These are phyloP conservation scores for Oxygymnocypris stewartii DNA, from an alignment of 2,113 vertebrate species.

Conservation along the genomic window DNA sequence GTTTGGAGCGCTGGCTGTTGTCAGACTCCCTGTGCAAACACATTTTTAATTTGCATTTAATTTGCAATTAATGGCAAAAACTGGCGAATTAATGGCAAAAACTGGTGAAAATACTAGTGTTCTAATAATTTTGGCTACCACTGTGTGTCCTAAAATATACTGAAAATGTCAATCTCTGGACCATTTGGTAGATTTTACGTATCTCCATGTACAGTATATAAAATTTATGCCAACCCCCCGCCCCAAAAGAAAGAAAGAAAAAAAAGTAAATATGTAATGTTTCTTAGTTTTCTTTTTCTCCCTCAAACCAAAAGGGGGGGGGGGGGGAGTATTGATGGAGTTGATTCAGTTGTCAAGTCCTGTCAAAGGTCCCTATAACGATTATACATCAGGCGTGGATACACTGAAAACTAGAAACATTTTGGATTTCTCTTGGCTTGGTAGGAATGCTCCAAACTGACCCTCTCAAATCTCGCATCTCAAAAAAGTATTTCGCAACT, in stretches of 20 bases:
- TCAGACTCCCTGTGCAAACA: too few relatives aligned
- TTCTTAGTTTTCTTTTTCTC: background rate
- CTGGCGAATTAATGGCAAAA: too few relatives aligned
- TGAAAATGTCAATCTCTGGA: background rate
- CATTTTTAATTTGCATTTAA: too few relatives aligned
- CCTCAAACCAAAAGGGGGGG: background rate
- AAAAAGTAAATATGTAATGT: background rate
- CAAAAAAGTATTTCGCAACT: constrained; percentile 15
- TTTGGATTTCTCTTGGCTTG: background rate
- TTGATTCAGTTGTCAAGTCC: background rate
- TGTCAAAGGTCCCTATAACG: background rate
- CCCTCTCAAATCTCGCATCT: background rate
- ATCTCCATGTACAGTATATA: background rate
- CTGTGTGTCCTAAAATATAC: too few relatives aligned
- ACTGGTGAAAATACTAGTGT: too few relatives aligned
- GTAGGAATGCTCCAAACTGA: background rate
- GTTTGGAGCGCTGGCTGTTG: too few relatives aligned
- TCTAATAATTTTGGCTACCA: too few relatives aligned
- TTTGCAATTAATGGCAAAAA: too few relatives aligned
- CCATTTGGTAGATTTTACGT: background rate
- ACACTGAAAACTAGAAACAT: background rate
- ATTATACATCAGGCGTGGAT: background rate
- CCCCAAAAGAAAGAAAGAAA: too few relatives aligned
- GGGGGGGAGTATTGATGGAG: background rate
- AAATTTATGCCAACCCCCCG: background rate